phyloP scores from a whole-genome alignment of 92 coral and sea anemone genomes.

The Phenganax stokvisi region DNA sequence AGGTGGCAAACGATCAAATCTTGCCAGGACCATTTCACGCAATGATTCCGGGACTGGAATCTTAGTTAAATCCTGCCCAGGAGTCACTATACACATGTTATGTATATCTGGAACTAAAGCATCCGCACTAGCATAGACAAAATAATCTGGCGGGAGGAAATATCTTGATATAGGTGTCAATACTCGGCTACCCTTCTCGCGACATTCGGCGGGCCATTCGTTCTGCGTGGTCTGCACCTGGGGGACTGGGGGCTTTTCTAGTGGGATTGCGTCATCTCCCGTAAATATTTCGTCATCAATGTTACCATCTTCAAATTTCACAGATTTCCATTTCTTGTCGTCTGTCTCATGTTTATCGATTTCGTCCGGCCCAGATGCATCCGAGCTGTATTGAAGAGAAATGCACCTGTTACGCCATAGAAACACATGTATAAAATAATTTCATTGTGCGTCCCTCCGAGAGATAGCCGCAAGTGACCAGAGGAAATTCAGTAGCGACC shows the following conservation, averaged over 20 bases:
- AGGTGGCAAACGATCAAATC: slow-evolving; percentile 91
- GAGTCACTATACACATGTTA: slow-evolving; percentile 74
- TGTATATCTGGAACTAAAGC: slow-evolving; percentile 71
- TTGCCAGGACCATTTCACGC: slow-evolving; percentile 94
- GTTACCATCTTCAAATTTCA: slow-evolving; percentile 10
- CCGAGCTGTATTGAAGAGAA: no score
- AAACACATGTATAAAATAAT: no score
- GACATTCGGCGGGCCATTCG: slow-evolving; percentile 29
- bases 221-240: neutral
- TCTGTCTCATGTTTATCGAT: neutral
- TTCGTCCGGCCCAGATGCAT: neutral
- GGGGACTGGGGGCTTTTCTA: slow-evolving; percentile 3
- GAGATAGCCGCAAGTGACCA: no score
- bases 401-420: no score
- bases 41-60: slow-evolving; percentile 90
- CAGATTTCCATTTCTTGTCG: neutral
- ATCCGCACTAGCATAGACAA: slow-evolving; percentile 55
- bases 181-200: slow-evolving; percentile 12
- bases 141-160: slow-evolving; percentile 48
- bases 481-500: no score
- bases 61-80: slow-evolving; percentile 74
- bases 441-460: no score
- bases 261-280: slow-evolving; percentile 7
- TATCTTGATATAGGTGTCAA: slow-evolving; percentile 33
- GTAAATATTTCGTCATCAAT: slow-evolving; percentile 20